These are phyloP conservation scores for Erebia palarica DNA, from an alignment of 2,888 invertebrate species.

Conservation along the genomic window DNA sequence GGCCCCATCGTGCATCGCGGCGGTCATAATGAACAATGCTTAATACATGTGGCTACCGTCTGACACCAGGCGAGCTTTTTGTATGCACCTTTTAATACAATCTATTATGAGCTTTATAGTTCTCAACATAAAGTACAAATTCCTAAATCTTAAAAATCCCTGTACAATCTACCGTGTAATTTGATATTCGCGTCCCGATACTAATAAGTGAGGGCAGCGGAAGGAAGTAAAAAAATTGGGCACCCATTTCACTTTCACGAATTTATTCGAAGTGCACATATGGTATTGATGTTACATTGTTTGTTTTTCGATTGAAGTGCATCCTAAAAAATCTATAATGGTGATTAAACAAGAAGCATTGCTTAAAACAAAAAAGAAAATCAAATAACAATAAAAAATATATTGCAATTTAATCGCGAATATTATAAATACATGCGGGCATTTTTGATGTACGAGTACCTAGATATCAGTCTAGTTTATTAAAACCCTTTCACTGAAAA, in stretches of 20 bases:
- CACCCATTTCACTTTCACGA: slow-evolving; percentile 75
- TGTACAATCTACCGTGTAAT: slow-evolving; percentile 58
- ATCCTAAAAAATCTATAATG: neutral
- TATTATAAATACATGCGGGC: no score
- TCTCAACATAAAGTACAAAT: slow-evolving; percentile 33
- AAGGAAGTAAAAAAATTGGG: slow-evolving; percentile 78
- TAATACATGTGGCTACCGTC: slow-evolving; percentile 79
- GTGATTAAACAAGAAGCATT: neutral
- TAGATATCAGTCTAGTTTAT: no score
- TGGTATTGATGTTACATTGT: slow-evolving; percentile 47
- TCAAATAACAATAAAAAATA: no score
- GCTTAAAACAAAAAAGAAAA: no score
- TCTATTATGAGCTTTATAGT: slow-evolving; percentile 46
- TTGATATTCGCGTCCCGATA: slow-evolving; percentile 76
- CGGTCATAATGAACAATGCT: slow-evolving; percentile 74
- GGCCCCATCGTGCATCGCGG: slow-evolving; percentile 54
- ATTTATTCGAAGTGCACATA: slow-evolving; percentile 67
- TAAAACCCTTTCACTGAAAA: no score
- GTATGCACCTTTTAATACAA: slow-evolving; percentile 26
- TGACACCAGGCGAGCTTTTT: slow-evolving; percentile 56
- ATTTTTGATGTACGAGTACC: no score
- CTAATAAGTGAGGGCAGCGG: slow-evolving; percentile 78
- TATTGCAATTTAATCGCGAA: no score
- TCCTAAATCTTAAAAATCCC: slow-evolving; percentile 31
- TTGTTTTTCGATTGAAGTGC: slow-evolving; percentile 27